Conservation (phyloP, 2,888 invertebrate species). For the Pterostichus madidus region DNA sequence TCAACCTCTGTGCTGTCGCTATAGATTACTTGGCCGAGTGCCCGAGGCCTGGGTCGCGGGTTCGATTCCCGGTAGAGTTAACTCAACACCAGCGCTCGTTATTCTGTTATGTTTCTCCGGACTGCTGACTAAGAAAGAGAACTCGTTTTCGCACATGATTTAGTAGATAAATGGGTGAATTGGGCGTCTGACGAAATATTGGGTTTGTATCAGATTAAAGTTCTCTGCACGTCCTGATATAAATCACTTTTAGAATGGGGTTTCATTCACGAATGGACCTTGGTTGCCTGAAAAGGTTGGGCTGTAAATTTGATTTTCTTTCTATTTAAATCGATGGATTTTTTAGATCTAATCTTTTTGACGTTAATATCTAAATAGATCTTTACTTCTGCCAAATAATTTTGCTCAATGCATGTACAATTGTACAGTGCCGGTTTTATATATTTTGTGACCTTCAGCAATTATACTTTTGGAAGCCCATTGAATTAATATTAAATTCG, state of each 20-base stretch:
- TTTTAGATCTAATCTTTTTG: constrained; percentile 27
- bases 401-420: too few relatives aligned
- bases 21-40: constrained; percentile 40
- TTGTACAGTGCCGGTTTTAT: too few relatives aligned
- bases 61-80: constrained; percentile 39
- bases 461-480: too few relatives aligned
- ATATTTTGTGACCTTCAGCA: too few relatives aligned
- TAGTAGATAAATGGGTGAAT: constrained; percentile 36
- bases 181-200: constrained; percentile 34
- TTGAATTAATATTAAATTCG: too few relatives aligned
- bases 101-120: constrained; percentile 52
- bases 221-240: constrained; percentile 31
- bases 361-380: constrained; percentile 10
- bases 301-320: constrained; percentile 39
- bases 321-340: constrained; percentile 8
- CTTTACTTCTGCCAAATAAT: too few relatives aligned
- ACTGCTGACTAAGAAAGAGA: background rate
- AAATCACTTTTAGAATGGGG: constrained; percentile 41
- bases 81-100: constrained; percentile 43
- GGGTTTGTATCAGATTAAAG: constrained; percentile 45
- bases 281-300: background rate
- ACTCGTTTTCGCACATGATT: constrained; percentile 51
- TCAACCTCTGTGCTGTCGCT: background rate
- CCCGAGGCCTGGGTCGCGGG: constrained; percentile 27
- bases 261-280: background rate